Conservation (phyloP, 2,888 invertebrate genomes). For the Capitulum mitella region DNA sequence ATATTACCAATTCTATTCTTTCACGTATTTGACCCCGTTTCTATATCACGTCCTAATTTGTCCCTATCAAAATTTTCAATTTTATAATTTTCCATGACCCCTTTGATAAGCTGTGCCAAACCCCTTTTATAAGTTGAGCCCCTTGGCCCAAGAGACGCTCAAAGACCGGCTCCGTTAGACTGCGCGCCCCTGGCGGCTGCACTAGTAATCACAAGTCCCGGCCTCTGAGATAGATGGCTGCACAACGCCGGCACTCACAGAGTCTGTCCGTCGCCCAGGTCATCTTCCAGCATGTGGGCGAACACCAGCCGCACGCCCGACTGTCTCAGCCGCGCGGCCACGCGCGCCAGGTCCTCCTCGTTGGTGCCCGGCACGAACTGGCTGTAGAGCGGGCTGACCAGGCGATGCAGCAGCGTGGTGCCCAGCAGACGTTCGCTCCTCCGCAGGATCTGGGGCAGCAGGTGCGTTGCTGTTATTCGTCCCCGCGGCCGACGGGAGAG, state of each 20-base stretch:
- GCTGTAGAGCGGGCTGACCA: neutral
- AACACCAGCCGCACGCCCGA: neutral
- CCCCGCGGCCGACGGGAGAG: neutral
- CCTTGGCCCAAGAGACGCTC: no score
- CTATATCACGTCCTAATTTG: no score
- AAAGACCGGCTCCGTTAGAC: no score
- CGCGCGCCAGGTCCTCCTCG: neutral
- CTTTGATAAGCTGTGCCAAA: no score
- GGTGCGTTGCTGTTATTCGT: neutral
- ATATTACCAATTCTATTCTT: no score
- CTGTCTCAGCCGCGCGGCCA: neutral
- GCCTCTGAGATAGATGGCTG: no score
- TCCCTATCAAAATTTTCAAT: no score
- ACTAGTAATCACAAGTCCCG: no score
- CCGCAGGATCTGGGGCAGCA: neutral
- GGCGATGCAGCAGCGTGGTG: neutral
- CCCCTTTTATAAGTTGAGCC: no score
- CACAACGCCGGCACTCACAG: neutral
- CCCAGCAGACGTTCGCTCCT: neutral
- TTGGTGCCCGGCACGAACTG: neutral
- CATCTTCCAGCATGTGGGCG: slow-evolving; percentile 17
- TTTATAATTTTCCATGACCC: no score
- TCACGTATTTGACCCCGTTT: no score
- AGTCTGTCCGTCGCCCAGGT: neutral
- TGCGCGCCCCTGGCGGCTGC: no score